These are phyloP conservation scores for Gobio occitaniae DNA, from an alignment of 2,797 vertebrate species.

Conservation along the genomic window DNA sequence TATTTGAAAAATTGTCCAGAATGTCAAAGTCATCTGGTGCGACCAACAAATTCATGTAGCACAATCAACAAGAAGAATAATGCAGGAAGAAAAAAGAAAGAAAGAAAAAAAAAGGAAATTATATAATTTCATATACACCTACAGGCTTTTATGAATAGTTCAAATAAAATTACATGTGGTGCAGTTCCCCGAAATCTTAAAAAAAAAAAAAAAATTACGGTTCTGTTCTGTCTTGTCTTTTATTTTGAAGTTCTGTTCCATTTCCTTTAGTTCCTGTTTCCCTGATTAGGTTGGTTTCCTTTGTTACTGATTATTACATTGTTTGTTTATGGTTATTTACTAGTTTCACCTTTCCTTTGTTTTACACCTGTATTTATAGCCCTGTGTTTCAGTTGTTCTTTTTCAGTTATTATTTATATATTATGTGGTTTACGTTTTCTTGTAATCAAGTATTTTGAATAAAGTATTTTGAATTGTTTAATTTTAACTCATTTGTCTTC, in stretches of 20 bases:
- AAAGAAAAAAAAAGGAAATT: background rate
- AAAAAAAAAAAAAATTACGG: too few species aligned
- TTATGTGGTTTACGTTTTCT: background rate
- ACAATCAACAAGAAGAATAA: background rate
- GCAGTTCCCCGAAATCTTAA: too few species aligned
- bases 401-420: background rate
- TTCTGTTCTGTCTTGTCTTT: background rate
- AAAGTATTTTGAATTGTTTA: background rate
- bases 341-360: too few species aligned
- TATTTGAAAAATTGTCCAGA: background rate
- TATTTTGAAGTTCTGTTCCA: background rate
- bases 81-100: too few species aligned
- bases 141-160: too few species aligned
- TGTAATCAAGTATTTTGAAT: background rate
- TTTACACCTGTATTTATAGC: too few species aligned
- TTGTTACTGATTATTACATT: background rate
- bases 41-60: background rate
- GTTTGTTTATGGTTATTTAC: too few species aligned
- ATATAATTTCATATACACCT: too few species aligned
- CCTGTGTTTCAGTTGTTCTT: background rate
- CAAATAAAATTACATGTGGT: too few species aligned
- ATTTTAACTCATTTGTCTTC: background rate
- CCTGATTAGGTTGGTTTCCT: background rate
- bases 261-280: background rate
- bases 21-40: background rate